phyloP scores from a whole-genome alignment of 2,797 vertebrate genomes.

The Lophotriccus pileatus region DNA sequence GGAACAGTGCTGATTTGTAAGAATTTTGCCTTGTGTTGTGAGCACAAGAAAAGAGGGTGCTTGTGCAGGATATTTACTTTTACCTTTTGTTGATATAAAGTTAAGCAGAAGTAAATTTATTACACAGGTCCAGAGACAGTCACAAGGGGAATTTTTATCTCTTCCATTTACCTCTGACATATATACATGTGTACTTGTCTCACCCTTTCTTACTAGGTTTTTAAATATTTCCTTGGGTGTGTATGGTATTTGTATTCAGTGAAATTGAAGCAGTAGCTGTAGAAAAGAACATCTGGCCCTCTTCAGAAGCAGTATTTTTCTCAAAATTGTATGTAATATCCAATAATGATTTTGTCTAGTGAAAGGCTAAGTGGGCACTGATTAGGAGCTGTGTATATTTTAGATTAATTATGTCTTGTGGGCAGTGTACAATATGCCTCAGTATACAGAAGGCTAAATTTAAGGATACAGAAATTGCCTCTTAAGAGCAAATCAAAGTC shows the following conservation, averaged over 20 bases:
- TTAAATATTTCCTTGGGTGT: neutral
- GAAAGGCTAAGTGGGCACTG: slow-evolving; percentile 19
- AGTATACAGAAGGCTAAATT: slow-evolving; percentile 18
- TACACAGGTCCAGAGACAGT: neutral
- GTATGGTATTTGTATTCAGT: neutral
- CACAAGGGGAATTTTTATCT: neutral
- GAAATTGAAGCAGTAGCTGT: neutral
- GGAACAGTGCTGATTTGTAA: neutral
- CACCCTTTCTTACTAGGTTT: neutral
- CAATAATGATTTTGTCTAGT: slow-evolving; percentile 19
- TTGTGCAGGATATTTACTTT: neutral
- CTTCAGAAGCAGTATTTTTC: slow-evolving; percentile 37
- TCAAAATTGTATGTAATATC: slow-evolving; percentile 26
- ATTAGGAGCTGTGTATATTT: slow-evolving; percentile 37
- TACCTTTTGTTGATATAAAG: neutral
- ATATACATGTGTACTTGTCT: neutral
- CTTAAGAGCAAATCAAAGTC: slow-evolving; percentile 8
- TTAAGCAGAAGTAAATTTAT: neutral
- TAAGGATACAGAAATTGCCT: slow-evolving; percentile 12
- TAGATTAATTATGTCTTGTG: slow-evolving; percentile 46
- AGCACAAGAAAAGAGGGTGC: neutral
- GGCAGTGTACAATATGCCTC: slow-evolving; percentile 18
- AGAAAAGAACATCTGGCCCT: slow-evolving; percentile 43
- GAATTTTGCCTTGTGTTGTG: neutral
- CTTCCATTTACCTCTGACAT: neutral